A percentile compares a stretch with the other conserved stretches of the same genome.
Evolutionary conservation across 2,888 invertebrate species (phyloP).

Genomic region (Pristionchus entomophagus): DNA sequence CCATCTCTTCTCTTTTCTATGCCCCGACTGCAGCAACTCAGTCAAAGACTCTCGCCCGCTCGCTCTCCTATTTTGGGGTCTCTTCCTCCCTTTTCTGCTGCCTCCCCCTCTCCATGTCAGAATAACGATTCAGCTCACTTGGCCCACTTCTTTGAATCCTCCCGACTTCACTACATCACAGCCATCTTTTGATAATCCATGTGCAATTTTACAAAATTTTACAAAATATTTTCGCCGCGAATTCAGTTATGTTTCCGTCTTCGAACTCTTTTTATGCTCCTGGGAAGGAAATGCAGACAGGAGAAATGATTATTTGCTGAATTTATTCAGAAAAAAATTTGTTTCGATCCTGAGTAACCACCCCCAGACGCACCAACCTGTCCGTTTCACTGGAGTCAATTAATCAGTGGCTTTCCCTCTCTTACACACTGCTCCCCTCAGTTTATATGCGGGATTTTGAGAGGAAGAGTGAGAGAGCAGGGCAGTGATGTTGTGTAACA

Average conservation of each 20-base stretch:
- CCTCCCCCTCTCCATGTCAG: background rate
- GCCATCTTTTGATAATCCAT: too few relatives aligned
- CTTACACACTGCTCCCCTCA: background rate
- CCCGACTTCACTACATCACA: too few relatives aligned
- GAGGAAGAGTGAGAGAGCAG: background rate
- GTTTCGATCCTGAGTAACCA: too few relatives aligned
- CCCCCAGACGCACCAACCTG: background rate
- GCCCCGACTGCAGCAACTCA: conserved; percentile 36
- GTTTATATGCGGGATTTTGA: background rate
- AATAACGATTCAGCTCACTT: background rate
- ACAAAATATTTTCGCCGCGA: too few relatives aligned
- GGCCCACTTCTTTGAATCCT: too few relatives aligned
- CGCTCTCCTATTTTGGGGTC: conserved; percentile 30
- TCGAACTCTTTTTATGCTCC: background rate
- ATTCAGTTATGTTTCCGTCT: background rate
- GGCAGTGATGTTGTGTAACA: conserved; percentile 26
- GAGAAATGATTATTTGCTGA: too few relatives aligned
- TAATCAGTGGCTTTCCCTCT: background rate
- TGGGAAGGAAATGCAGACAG: too few relatives aligned
- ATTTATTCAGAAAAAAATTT: too few relatives aligned
- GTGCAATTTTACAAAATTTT: too few relatives aligned
- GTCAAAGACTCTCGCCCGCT: conserved; percentile 35
- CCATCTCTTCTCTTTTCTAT: background rate
- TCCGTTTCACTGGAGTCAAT: background rate
- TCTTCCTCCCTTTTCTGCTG: background rate